Evolutionary conservation across 2,113 vertebrate species (phyloP), one percentile per base, ranked within the genome.

Genomic region (Ictidomys tridecemlineatus): DNA sequence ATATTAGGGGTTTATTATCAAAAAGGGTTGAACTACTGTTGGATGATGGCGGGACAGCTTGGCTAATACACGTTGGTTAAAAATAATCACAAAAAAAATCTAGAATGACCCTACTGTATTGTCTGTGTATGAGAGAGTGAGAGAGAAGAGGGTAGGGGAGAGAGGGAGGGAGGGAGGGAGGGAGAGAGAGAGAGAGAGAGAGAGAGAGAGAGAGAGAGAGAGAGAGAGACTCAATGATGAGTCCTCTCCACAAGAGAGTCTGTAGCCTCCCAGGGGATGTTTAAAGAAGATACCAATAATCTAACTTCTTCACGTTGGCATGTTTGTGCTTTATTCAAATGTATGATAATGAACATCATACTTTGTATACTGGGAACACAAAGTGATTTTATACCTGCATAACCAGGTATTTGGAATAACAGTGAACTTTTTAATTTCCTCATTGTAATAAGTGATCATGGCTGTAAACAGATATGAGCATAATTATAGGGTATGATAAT

Each of bases 361-460:
- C 14, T 85, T 84, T n/a, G n/a, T 58, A 32, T 80, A 39, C 39
- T n/a, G 76, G 70, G 84, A 93, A 77, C 72, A 58, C 39, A 82
- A n/a, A 34, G 45, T 22, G 84, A 92, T 70, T 85, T 61, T 56
- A 53, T 58, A 85, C 30, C 48, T 76, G 90, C 39, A 20, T 65
- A 83, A 56, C 70, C 73, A 83, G 42, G 74, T 70, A 83, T 28
- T 45, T 92, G 70, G 37, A 32, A n/a, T 56, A 93, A 85, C 74
- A 87, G 89, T 95, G 85, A 93, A 24, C 78, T 85, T 94, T 51
- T 93, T 34, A 76, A 93, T 96, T 89, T 79, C 30, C 86, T 94
- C 58, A 61, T 72, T 94, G 84, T 77, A 91, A 73, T 78, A 96
- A 79, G 80, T 45, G 69, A 95, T 93, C 72, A 42, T 18, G 86